A percentile compares a stretch with the other conserved stretches of the same genome.
These are phyloP conservation scores for Dermatemys mawii DNA, from an alignment of 2,113 vertebrate genomes.

Conservation along the genomic window DNA sequence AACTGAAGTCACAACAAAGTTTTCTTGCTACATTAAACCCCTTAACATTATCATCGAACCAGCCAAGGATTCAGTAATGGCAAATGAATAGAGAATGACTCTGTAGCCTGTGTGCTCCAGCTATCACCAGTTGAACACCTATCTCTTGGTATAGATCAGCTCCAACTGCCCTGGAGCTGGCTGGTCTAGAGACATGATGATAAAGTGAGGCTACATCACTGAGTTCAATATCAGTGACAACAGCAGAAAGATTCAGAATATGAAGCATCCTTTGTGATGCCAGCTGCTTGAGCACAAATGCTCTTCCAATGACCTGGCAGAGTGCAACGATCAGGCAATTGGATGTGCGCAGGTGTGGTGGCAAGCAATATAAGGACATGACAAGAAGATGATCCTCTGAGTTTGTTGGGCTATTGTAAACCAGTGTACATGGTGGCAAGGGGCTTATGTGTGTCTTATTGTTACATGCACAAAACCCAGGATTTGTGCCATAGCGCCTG, in stretches of 20 bases:
- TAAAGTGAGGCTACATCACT: too few species aligned
- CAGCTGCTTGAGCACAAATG: neutral
- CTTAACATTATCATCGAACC: neutral
- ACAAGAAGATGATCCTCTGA: neutral
- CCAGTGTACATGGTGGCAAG: neutral
- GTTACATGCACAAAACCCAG: neutral
- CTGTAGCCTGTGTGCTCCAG: neutral
- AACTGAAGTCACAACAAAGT: neutral
- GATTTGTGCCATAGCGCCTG: neutral
- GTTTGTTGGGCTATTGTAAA: neutral
- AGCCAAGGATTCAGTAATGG: neutral
- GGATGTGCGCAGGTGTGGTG: neutral
- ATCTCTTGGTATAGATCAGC: neutral
- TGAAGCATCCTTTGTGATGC: neutral
- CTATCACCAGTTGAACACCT: neutral
- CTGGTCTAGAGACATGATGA: neutral
- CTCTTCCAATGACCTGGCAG: neutral
- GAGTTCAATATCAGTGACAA: neutral
- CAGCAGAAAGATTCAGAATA: neutral
- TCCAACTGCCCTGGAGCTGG: neutral
- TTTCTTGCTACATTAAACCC: neutral
- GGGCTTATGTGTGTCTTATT: neutral
- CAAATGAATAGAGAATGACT: neutral
- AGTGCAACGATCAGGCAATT: neutral
- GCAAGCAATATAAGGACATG: neutral